phyloP scores from a whole-genome alignment of 2,888 invertebrate species.

The Plebejus melissa region DNA sequence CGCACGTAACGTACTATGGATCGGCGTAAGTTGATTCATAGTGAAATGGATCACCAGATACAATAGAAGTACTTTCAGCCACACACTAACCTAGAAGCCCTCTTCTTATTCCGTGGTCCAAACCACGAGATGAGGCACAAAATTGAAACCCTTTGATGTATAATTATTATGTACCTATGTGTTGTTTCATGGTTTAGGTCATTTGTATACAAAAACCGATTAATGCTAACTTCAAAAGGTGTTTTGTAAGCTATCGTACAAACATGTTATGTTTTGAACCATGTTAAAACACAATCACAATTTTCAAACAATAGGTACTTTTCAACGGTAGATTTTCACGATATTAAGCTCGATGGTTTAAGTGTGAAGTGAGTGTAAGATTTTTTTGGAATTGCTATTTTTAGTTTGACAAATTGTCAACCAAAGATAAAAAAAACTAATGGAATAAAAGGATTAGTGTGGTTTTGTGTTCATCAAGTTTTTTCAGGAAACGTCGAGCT shows the following conservation, averaged over 20 bases:
- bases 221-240: background rate
- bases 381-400: background rate
- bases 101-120: background rate
- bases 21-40: conserved; percentile 6
- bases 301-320: conserved; percentile 8
- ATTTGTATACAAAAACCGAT: background rate
- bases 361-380: background rate
- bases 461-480: background rate
- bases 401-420: no score
- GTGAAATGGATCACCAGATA: background rate
- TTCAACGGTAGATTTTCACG: background rate
- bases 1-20: conserved; percentile 10
- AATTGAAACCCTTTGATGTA: no score
- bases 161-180: background rate
- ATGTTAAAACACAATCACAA: background rate
- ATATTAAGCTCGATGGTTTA: background rate
- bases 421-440: no score
- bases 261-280: background rate
- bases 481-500: background rate
- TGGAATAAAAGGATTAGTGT: no score
- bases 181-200: background rate
- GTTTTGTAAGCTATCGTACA: background rate
- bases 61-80: conserved; percentile 14
- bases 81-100: background rate
- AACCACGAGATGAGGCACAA: background rate